Percentiles rank a stretch among this genome's conserved stretches.
Conservation (phyloP, 2,797 vertebrate genomes). For the Sparus aurata region DNA sequence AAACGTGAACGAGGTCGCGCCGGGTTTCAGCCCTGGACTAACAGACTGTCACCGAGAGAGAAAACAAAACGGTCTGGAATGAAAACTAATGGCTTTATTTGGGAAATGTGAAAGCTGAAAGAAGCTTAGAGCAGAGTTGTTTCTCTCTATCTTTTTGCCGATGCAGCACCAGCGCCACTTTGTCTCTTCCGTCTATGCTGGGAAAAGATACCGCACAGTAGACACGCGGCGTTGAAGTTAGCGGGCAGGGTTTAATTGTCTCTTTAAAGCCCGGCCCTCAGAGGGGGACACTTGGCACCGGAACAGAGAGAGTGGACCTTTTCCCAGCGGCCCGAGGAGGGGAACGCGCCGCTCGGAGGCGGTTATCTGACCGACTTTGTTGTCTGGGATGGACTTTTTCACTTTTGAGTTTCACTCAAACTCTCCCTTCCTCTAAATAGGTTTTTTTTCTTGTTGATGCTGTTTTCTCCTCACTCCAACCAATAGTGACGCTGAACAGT, state of each 20-base stretch:
- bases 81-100: constrained; percentile 14
- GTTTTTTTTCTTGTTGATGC: not conserved
- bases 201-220: constrained; percentile 31
- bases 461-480: not conserved
- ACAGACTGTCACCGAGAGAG: not conserved
- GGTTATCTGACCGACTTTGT: constrained; percentile 41
- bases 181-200: constrained; percentile 27
- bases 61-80: not conserved
- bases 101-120: constrained; percentile 21
- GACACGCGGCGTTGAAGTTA: constrained; percentile 30
- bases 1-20: not conserved
- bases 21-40: not conserved
- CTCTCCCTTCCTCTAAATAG: constrained; percentile 1
- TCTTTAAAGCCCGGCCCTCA: constrained; percentile 58
- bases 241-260: constrained; percentile 55
- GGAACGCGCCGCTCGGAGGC: constrained; percentile 24
- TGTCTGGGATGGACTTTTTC: constrained; percentile 1
- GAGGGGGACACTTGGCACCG: constrained; percentile 62
- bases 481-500: not conserved
- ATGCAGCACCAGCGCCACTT: constrained; percentile 15
- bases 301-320: constrained; percentile 55
- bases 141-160: constrained; percentile 21
- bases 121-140: constrained; percentile 22
- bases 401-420: not conserved
- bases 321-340: constrained; percentile 37